phyloP scores from a whole-genome alignment of 2,113 vertebrate genomes.

The Platysteira castanea region DNA sequence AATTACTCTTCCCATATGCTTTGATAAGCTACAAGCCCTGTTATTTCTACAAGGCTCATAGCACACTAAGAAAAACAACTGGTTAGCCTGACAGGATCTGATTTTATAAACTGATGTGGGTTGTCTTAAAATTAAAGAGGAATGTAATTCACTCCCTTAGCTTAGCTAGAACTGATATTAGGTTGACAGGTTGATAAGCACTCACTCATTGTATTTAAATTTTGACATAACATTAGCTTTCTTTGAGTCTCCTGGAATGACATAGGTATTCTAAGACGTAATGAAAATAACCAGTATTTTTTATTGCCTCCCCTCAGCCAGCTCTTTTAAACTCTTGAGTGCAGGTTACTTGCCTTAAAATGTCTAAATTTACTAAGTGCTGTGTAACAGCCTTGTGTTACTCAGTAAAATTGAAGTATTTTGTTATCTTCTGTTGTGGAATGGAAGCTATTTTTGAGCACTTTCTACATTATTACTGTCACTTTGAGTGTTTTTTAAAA shows the following conservation, averaged over 20 bases:
- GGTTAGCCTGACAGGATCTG: neutral
- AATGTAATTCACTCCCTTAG: neutral
- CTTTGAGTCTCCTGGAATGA: neutral
- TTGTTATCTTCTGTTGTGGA: neutral
- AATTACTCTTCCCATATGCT: neutral
- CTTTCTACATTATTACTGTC: neutral
- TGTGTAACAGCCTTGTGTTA: neutral
- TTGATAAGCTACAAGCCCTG: neutral
- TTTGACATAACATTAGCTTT: neutral
- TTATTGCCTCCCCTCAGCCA: neutral
- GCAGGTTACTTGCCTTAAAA: neutral
- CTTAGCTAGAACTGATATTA: neutral
- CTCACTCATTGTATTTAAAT: neutral
- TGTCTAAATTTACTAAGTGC: neutral
- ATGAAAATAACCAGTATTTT: neutral
- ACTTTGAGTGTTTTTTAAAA: neutral
- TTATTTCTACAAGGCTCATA: neutral
- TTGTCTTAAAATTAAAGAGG: neutral
- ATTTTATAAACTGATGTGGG: neutral
- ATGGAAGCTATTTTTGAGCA: neutral
- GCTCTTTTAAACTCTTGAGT: neutral
- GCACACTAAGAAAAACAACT: neutral
- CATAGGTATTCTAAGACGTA: neutral
- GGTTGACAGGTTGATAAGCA: neutral
- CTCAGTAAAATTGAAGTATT: neutral